These are phyloP conservation scores for Menidia menidia DNA, from an alignment of 2,797 vertebrate species.

Conservation along the genomic window DNA sequence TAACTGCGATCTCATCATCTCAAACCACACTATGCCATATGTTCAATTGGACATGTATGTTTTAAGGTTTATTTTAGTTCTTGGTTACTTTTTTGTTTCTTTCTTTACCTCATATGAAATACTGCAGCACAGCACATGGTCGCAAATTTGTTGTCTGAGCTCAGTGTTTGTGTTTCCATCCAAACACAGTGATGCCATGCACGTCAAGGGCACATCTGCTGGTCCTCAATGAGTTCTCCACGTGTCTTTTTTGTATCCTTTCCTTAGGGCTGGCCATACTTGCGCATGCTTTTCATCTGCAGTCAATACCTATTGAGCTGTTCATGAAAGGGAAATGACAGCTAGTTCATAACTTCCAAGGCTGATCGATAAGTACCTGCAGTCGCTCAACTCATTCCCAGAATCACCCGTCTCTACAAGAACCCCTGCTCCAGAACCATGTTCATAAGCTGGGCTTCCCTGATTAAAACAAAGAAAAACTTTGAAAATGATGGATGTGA, in stretches of 20 bases:
- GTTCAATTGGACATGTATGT: conserved; percentile 38
- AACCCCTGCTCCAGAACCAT: conserved; percentile 28
- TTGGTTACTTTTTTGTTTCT: conserved; percentile 21
- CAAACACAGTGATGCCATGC: conserved; percentile 55
- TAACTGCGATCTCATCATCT: conserved; percentile 64
- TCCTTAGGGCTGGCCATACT: conserved; percentile 71
- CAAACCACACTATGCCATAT: conserved; percentile 34
- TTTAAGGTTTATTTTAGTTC: conserved; percentile 37
- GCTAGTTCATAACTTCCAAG: conserved; percentile 83
- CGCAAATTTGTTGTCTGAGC: conserved; percentile 67
- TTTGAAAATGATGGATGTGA: conserved; percentile 14
- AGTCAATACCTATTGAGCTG: conserved; percentile 84
- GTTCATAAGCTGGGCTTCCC: conserved; percentile 22
- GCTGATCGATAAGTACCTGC: conserved; percentile 82
- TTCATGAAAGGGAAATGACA: conserved; percentile 84
- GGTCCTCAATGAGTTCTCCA: conserved; percentile 48
- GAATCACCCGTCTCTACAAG: conserved; percentile 39
- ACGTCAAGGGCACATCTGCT: conserved; percentile 61
- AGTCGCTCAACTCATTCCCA: conserved; percentile 59
- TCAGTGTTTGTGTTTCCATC: conserved; percentile 52
- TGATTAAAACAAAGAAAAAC: conserved; percentile 32
- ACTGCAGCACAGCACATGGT: conserved; percentile 39
- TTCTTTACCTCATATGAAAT: conserved; percentile 30
- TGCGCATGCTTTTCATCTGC: conserved; percentile 76
- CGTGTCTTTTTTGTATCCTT: conserved; percentile 44